Conservation (phyloP, 2,797 vertebrate species). For the Falco berigora region DNA sequence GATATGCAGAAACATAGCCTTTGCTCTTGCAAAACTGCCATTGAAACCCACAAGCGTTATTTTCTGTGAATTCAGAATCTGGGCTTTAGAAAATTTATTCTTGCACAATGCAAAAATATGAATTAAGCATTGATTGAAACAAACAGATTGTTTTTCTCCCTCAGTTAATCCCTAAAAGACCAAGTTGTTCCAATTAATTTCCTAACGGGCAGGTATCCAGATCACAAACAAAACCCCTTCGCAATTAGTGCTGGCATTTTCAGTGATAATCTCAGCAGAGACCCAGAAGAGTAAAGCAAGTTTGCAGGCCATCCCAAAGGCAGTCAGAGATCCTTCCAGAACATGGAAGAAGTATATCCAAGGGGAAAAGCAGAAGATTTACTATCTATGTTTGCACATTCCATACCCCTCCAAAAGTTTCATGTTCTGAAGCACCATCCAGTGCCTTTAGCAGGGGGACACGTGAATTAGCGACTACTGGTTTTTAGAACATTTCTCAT, state of each 20-base stretch:
- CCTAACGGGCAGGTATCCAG: not conserved
- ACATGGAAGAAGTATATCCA: not conserved
- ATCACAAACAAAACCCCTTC: not conserved
- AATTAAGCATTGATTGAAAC: not conserved
- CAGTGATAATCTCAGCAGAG: not conserved
- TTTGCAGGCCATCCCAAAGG: not conserved
- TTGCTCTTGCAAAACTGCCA: not conserved
- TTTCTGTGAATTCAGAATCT: not conserved
- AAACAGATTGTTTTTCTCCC: not conserved
- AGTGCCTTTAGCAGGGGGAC: accelerated
- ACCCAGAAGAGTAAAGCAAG: not conserved
- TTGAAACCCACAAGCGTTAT: not conserved
- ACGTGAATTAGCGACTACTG: not conserved
- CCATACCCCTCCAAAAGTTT: not conserved
- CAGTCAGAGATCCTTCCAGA: not conserved
- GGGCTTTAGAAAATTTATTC: not conserved
- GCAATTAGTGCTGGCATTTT: not conserved
- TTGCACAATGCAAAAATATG: not conserved
- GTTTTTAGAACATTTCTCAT: not conserved
- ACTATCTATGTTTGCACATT: not conserved
- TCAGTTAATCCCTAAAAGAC: not conserved
- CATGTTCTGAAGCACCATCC: not conserved
- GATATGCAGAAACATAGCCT: not conserved
- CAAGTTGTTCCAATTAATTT: not conserved
- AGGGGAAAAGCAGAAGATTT: not conserved